Evolutionary conservation across 2,797 vertebrate species (phyloP), one percentile per base, ranked within the genome.

Genomic region (Heliangelus exortis): DNA sequence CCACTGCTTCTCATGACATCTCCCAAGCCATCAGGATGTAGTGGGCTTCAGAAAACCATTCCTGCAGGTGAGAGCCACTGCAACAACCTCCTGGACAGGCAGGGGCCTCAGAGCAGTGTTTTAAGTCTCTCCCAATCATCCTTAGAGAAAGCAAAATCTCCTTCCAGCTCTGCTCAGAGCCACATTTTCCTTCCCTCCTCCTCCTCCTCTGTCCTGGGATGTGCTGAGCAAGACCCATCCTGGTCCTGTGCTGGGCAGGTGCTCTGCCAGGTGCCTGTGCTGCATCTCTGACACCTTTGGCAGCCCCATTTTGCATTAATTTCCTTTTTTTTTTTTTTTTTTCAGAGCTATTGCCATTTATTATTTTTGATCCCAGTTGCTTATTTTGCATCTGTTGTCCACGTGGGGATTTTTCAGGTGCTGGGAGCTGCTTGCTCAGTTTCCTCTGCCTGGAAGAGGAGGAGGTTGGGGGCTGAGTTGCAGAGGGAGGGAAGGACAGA

Each of bases 11-110:
- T 41, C 39, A 39, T 41, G 39, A 14, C 39, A 41, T n/a, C 39
- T 22, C 51, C 26, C 33, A 15, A 12, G 29, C 28, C 19, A 3
- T 4, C 13, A 3, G n/a, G 22, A 15, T 1, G 1, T 16, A 2
- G 34, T 51, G 41, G 59, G 39, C 3, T 20, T n/a, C 2, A 1
- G 25, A n/a, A 50, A 4, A 26, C 19, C 36, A 8, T 26, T 31
- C 59, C 54, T 51, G 9, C 66, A 16, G 59, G 72, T 26, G 20
- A 19, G 22, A 28, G 31, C 12, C 33, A 0, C 85, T 88, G 85
- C 66, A 58, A 3, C 48, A n/a, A 57, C 65, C 41, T 45, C 33
- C 34, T 21, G 28, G 65, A 33, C 59, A 81, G 75, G 8, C 34
- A 75, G 57, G 45, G 69, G 63, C 80, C 69, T 54, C 75, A 43